Percentiles rank a stretch among this genome's conserved stretches.
Evolutionary conservation across 2,113 vertebrate species (phyloP).

Genomic region (Psittacara wagleri): DNA sequence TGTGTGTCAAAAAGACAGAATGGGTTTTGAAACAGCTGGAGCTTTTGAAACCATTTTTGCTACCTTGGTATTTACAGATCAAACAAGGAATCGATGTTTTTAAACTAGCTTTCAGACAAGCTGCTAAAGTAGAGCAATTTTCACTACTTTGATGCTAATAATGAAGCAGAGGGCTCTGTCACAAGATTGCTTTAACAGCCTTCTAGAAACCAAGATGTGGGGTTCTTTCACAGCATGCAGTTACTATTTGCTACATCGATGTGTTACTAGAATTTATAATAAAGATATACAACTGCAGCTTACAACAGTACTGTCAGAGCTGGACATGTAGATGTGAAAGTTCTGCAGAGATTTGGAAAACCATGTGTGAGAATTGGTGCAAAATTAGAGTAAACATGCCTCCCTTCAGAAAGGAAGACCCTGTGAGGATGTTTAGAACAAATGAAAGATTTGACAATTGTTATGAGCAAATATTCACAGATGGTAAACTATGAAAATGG

Average conservation of each 20-base stretch:
- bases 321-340: not conserved
- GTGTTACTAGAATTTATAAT: not conserved
- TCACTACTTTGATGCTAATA: not conserved
- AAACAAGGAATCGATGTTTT: not conserved
- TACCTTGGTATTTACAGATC: not conserved
- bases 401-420: not conserved
- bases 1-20: not conserved
- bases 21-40: not conserved
- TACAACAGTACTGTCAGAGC: not conserved
- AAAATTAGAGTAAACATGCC: not conserved
- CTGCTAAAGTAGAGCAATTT: not conserved
- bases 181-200: not conserved
- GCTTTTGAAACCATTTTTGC: not conserved
- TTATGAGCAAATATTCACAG: not conserved
- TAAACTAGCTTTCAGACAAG: not conserved
- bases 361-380: not conserved
- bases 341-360: not conserved
- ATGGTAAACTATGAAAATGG: not conserved
- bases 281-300: not conserved
- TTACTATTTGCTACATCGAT: not conserved
- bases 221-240: not conserved
- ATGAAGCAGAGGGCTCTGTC: not conserved
- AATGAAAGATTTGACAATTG: not conserved
- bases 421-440: not conserved
- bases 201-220: not conserved